Evolutionary conservation across 2,113 vertebrate genomes (phyloP), one percentile per base, ranked within the genome.

Genomic region (Dicaeum eximium): DNA sequence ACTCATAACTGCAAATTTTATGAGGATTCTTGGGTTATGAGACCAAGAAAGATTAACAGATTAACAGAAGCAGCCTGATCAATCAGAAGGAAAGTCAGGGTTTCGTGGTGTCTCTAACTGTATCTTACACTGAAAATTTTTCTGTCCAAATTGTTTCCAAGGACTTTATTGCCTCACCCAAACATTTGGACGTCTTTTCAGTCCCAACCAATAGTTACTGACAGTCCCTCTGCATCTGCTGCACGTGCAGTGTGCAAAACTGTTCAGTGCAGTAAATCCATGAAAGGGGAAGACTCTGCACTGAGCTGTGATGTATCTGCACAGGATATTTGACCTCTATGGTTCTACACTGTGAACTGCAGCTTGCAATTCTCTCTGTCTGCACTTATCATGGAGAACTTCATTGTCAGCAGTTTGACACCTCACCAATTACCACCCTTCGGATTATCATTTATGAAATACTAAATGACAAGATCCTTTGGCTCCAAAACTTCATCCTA

Each of bases 181-280:
- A 93, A 71, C 28, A 66, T 19, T 24, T 5, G 30, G 45, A 50
- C 25, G 19, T n/a, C 54, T 81, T 61, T 82, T 53, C 54, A 71
- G 31, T 74, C 81, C 71, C 48, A 82, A 71, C 21, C 71, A 37
- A 61, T 11, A 61, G 24, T 15, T 62, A 37, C 24, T 24, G 47
- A 16, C 24, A 61, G 37, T 38, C n/a, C 37, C 37, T 57, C 40
- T 77, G 28, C 28, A 79, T 30, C 65, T 60, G 15, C 40, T 71
- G 61, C 51, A 66, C 0, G 0, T 44, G 48, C 21, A 45, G 44
- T 8, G 16, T 30, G 35, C 14, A 11, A 25, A 21, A 37, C 42
- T 51, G 45, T 24, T 16, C 56, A 54, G 13, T 14, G 37, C 8
- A 65, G 50, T 35, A 73, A 92, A 80, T 45, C 38, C 54, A 56